A percentile compares a stretch with the other conserved stretches of the same genome.
Evolutionary conservation across 1,140 invertebrate species (phyloP).

Genomic region (Bombus superbus): DNA sequence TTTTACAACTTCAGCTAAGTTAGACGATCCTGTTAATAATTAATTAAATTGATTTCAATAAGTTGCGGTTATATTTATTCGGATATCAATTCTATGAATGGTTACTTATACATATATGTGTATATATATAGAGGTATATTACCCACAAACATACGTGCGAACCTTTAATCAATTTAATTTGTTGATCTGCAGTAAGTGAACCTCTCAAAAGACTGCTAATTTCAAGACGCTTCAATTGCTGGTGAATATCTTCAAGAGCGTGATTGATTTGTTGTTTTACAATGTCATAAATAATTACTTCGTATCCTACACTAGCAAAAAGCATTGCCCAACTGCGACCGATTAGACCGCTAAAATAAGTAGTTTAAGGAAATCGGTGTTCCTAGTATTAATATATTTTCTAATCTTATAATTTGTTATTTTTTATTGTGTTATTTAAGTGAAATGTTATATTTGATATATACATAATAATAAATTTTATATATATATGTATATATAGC

Average conservation of each 20-base stretch:
- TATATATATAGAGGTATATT: neutral
- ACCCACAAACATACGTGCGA: neutral
- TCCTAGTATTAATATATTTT: neutral
- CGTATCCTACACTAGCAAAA: slow-evolving; percentile 95
- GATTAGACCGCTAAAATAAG: slow-evolving; percentile 91
- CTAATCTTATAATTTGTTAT: neutral
- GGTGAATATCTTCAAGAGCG: slow-evolving; percentile 89
- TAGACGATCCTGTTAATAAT: slow-evolving; percentile 84
- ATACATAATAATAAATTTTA: neutral
- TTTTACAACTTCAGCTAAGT: slow-evolving; percentile 87
- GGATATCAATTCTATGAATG: neutral
- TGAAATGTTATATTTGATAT: neutral
- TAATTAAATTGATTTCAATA: slow-evolving; percentile 2
- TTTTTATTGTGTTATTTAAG: neutral
- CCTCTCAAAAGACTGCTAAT: slow-evolving; percentile 89
- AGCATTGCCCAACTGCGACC: slow-evolving; percentile 98
- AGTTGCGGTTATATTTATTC: neutral
- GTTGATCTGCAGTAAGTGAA: slow-evolving; percentile 87
- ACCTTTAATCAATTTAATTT: slow-evolving; percentile 92
- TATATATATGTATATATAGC: neutral
- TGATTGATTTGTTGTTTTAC: slow-evolving; percentile 88
- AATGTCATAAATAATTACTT: slow-evolving; percentile 93
- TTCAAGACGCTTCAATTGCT: slow-evolving; percentile 89
- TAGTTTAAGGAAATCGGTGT: neutral
- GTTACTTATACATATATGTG: neutral